Evolutionary conservation across 2,888 invertebrate genomes (phyloP), one percentile per base, ranked within the genome.

Genomic region (Blera fallax): DNA sequence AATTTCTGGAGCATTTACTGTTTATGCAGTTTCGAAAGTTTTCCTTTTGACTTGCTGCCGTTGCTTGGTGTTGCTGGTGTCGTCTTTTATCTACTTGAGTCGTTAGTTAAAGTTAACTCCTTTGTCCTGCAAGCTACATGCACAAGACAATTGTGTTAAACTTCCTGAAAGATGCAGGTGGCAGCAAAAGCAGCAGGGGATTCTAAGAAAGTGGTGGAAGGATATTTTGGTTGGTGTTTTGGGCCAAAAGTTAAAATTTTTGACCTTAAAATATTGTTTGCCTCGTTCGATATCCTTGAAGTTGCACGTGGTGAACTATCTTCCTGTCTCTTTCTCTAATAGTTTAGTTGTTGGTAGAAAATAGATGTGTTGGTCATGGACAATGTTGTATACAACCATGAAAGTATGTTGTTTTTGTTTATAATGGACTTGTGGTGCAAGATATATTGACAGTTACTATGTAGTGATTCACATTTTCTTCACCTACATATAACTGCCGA

Each of bases 1-100:
- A 84, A 79, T 84, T 84, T 73, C 48, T 73, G 18, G 40, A 78
- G 65, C 52, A 78, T 65, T 72, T 83, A 82, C 70, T 77, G 72
- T 78, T 73, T 83, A 60, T 77, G 77, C 76, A 72, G 77, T 78
- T 78, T 45, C 48, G 62, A 62, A 83, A 79, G 79, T 83, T 83
- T 79, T 73, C 56, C 79, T 69, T 79, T 73, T 74, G 69, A 73
- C 83, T 79, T 74, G 62, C 52, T 52, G 58, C 56, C 24, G 52
- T 43, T 54, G 52, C 37, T 45, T 32, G 16, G n/a, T 48, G 54
- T 27, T 62, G 67, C 32, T 54, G 18, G 24, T 73, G 65, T 79
- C 56, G 32, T 56, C 27, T 77, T 70, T 48, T 76, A 70, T 70
- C 64, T 72, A 43, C 29, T 62, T 58, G 32, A 72, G 50, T 60